Base-by-base conservation (phyloP, 2,113 vertebrate species). In the Miniopterus natalensis region DNA sequence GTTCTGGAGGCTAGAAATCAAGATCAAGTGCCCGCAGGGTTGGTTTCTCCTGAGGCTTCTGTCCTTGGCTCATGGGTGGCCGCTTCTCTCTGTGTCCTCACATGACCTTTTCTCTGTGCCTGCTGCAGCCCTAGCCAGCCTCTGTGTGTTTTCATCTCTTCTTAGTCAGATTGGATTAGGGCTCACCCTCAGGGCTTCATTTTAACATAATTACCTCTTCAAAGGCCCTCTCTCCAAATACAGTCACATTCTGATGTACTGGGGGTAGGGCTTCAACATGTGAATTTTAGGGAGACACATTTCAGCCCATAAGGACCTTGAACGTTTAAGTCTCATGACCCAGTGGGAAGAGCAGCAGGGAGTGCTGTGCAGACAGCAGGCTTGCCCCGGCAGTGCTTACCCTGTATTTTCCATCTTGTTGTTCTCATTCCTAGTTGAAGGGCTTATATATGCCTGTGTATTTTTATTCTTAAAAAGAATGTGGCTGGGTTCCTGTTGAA, bases 311-410 rank as follows among this genome's bases (percentile, higher is more conserved):
- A 27, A 36, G 10, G n/a, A 3, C 78, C 17, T 21, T 79, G 93
- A 45, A n/a, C 20, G 0, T 17, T 9, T 6, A 9, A 4, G 51
- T 49, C 49, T 61, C 51, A n/a, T 29, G 42, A 15, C 9, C 3
- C 0, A 0, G 10, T 0, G 17, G 57, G 49, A 17, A 25, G 12
- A 57, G 59, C 4, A 29, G 9, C 8, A 1, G 0, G 3, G 8
- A 13, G 3, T 23, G 11, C 6, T 17, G 2, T 68, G 25, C 2
- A 18, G n/a, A 8, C 4, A 17, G 8, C 1, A 11, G 23, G 15
- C 40, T 45, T 25, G 2, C 11, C 6, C 36, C 4, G 13, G 8
- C 1, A 11, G 23, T 36, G 15, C 40, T 45, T 20, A 2, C 11
- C 6, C 70, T 5, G 0, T 42, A 3, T 8, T 2, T 40, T 42